Evolutionary conservation across 2,797 vertebrate genomes (phyloP), one percentile per base, ranked within the genome.

Genomic region (Macrochelys suwanniensis): DNA sequence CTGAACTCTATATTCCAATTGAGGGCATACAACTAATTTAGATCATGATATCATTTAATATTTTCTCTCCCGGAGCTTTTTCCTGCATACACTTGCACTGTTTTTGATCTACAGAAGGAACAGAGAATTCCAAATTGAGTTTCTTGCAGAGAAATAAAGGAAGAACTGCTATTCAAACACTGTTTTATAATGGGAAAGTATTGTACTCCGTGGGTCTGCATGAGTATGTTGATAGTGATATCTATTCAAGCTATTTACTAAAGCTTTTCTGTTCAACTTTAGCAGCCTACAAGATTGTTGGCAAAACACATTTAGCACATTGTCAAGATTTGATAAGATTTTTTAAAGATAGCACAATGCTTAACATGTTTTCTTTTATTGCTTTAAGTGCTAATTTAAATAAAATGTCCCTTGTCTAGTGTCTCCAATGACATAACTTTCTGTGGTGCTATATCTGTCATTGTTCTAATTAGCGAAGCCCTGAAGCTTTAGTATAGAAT

Each of bases 381-480:
- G n/a, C 87, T 95, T 94, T 45, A 92, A 95, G 47, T 51, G 16
- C 1, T 88, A 96, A 78, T 85, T 89, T 47, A 42, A 61, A 80
- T 84, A 87, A 68, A 85, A 57, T 50, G 3, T 28, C 92, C 5
- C 57, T 71, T 85, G 23, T 78, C 51, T 91, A 21, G 3, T 88
- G 61, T 91, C 95, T 92, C 28, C 37, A 83, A 80, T 93, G 23
- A 28, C 33, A 80, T 56, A 91, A 83, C 31, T 94, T 96, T 88
- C 37, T 85, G 8, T 33, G 0, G 11, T 90, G 83, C 56, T 88
- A 89, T 26, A 83, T 54, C 26, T 95, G 53, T 92, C 74, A 86
- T 92, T 96, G 74, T 94, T 94, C 68, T 95, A 97, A 97, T 96
- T 97, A 97, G 31, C 16, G 53, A 90, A 95, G 84, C 94, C 88